These are phyloP conservation scores for Halcyon smyrnensis DNA, from an alignment of 2,797 vertebrate species.

Conservation along the genomic window DNA sequence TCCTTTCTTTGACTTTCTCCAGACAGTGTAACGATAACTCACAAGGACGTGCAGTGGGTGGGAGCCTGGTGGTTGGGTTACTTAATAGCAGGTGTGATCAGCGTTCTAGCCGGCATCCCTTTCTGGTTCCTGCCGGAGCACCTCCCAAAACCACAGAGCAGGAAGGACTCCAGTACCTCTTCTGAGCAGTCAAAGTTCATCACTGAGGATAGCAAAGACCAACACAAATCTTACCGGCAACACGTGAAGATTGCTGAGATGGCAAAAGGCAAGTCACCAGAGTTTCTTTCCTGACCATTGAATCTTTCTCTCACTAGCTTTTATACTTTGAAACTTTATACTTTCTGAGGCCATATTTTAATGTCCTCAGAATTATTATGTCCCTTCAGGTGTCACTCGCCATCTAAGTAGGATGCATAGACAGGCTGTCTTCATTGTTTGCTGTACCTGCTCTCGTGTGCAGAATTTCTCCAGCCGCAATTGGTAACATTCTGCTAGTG, in stretches of 20 bases:
- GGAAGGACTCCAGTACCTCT: slow-evolving; percentile 80
- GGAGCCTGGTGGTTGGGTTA: slow-evolving; percentile 98
- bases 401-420: neutral
- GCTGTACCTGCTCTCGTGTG: neutral
- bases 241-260: slow-evolving; percentile 83
- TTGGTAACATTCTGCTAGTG: neutral
- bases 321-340: neutral
- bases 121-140: slow-evolving; percentile 95
- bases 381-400: neutral
- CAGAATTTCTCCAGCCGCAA: neutral
- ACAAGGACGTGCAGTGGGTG: slow-evolving; percentile 90
- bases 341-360: neutral
- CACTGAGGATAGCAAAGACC: slow-evolving; percentile 78
- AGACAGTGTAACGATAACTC: slow-evolving; percentile 87
- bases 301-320: neutral
- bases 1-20: neutral
- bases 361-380: neutral
- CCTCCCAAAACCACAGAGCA: slow-evolving; percentile 77
- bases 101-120: slow-evolving; percentile 86
- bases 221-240: slow-evolving; percentile 52
- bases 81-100: slow-evolving; percentile 87
- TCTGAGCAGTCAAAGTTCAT: slow-evolving; percentile 89
- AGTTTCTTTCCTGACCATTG: neutral
- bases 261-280: slow-evolving; percentile 82
- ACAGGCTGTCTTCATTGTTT: neutral